Percentiles rank a stretch among this genome's conserved stretches.
Conservation (phyloP, 1,140 invertebrate species). For the Drosophila simulans region DNA sequence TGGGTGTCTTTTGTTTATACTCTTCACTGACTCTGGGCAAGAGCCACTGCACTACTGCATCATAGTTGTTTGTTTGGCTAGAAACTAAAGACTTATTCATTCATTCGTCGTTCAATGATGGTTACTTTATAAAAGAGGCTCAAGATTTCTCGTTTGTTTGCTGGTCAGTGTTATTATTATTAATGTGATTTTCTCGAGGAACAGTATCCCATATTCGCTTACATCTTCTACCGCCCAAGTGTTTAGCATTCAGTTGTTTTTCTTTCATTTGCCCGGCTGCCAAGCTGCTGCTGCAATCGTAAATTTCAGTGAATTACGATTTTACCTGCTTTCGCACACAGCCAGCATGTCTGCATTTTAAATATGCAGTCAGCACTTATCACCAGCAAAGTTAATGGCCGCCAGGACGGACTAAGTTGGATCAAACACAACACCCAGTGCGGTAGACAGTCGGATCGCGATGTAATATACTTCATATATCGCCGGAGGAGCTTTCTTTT, state of each 20-base stretch:
- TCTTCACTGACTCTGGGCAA: background rate
- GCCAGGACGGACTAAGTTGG: slow-evolving; percentile 47
- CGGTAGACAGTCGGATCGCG: slow-evolving; percentile 1
- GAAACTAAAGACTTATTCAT: too few species aligned
- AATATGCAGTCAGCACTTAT: slow-evolving; percentile 68
- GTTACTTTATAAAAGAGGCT: too few species aligned
- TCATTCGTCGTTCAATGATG: too few species aligned
- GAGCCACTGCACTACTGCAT: background rate
- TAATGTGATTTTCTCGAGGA: background rate
- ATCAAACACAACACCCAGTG: slow-evolving; percentile 1
- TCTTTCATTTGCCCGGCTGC: slow-evolving; percentile 25
- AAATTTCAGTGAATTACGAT: slow-evolving; percentile 78
- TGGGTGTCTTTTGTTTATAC: slow-evolving; percentile 44
- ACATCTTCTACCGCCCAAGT: background rate
- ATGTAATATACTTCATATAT: slow-evolving; percentile 2
- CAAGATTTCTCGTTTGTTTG: too few species aligned
- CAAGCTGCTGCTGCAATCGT: slow-evolving; percentile 63
- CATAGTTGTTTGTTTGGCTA: background rate
- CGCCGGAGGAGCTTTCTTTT: slow-evolving; percentile 29
- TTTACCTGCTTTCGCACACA: slow-evolving; percentile 59
- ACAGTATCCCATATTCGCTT: slow-evolving; percentile 16
- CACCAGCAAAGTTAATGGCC: slow-evolving; percentile 48
- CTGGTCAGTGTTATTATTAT: too few species aligned
- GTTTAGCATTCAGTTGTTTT: slow-evolving; percentile 39
- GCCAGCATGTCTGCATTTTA: slow-evolving; percentile 68